A percentile compares a stretch with the other conserved stretches of the same genome.
phyloP scores from a whole-genome alignment of 2,888 invertebrate species.

The Candidula unifasciata region DNA sequence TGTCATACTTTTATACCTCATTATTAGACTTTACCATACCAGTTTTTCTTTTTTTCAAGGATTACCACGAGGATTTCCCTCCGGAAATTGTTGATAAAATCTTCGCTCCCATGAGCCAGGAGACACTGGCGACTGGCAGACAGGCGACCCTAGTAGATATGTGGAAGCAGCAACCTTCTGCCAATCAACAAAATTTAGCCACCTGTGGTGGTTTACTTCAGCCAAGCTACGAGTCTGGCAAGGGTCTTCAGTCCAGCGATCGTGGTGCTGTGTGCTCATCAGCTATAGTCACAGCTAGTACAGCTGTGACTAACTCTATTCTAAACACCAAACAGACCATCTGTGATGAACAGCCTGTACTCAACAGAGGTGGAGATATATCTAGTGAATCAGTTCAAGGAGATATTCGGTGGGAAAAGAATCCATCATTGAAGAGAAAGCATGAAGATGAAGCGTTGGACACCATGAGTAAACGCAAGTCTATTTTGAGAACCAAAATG shows the following conservation, averaged over 20 bases:
- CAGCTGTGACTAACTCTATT: too few species aligned
- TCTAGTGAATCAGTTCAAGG: too few species aligned
- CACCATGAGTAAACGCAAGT: conserved; percentile 50
- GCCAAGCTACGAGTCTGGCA: background rate
- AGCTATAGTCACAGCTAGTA: too few species aligned
- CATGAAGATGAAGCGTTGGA: background rate
- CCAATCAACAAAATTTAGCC: background rate
- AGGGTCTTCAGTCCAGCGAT: background rate
- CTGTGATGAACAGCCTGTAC: too few species aligned
- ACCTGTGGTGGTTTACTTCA: background rate
- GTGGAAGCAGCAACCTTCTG: background rate
- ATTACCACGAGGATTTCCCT: conserved; percentile 46
- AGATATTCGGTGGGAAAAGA: too few species aligned
- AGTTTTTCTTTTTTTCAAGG: background rate
- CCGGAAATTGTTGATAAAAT: conserved; percentile 43
- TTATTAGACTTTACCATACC: background rate
- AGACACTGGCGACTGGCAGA: background rate
- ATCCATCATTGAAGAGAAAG: too few species aligned
- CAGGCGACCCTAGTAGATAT: background rate
- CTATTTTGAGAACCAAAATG: conserved; percentile 58
- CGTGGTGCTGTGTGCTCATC: background rate
- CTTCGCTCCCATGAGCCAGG: conserved; percentile 42
- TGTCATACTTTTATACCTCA: background rate
- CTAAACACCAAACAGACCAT: too few species aligned
- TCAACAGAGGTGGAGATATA: too few species aligned